These are phyloP conservation scores for Coelopa pilipes DNA, from an alignment of 2,888 invertebrate genomes.

Conservation along the genomic window DNA sequence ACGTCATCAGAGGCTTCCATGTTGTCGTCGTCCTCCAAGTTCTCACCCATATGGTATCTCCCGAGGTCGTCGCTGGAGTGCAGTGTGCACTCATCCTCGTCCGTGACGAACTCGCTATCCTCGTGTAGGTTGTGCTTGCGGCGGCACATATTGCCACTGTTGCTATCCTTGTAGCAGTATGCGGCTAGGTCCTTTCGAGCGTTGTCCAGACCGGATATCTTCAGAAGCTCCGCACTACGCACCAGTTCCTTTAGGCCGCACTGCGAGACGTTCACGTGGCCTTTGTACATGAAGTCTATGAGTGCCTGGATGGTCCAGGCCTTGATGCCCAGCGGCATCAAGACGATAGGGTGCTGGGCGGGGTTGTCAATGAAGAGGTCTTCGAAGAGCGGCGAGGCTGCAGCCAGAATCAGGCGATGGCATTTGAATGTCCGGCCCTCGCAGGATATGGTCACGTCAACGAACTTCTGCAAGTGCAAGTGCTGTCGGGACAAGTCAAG, in stretches of 20 bases:
- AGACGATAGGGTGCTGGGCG: slow-evolving; percentile 79
- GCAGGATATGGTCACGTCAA: slow-evolving; percentile 85
- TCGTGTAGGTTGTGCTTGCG: not conserved
- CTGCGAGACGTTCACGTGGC: slow-evolving; percentile 83
- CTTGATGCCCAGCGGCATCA: slow-evolving; percentile 81
- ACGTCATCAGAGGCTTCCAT: not conserved
- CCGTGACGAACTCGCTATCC: not conserved
- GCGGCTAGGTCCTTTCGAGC: slow-evolving; percentile 10
- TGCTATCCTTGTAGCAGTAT: slow-evolving; percentile 5
- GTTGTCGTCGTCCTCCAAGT: not conserved
- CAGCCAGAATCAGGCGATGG: slow-evolving; percentile 83
- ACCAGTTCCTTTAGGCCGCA: slow-evolving; percentile 79
- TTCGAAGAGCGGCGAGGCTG: slow-evolving; percentile 79
- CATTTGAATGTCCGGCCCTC: slow-evolving; percentile 81
- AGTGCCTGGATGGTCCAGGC: slow-evolving; percentile 83
- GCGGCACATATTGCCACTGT: not conserved
- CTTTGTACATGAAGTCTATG: slow-evolving; percentile 87
- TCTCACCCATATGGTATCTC: not conserved
- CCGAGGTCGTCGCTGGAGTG: not conserved
- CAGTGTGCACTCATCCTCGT: not conserved
- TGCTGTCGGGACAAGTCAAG: slow-evolving; percentile 37
- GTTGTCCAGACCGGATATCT: slow-evolving; percentile 73
- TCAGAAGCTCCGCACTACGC: slow-evolving; percentile 80
- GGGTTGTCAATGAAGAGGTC: slow-evolving; percentile 69
- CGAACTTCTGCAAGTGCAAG: slow-evolving; percentile 68